Evolutionary conservation across 1,140 invertebrate genomes (phyloP).

Genomic region (Drosophila ironensis): DNA sequence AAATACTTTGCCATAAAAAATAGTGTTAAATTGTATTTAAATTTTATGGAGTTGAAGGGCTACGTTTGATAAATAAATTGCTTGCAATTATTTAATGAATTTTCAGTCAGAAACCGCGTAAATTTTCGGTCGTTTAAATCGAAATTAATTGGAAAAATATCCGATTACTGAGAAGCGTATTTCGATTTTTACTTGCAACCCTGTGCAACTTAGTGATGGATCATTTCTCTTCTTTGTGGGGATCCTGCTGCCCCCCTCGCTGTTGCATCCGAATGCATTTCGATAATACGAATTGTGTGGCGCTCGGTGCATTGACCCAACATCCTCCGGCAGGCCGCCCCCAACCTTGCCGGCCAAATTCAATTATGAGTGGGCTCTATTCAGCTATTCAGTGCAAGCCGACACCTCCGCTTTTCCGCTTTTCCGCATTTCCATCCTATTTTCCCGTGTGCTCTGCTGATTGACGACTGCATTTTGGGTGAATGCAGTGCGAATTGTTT

Average conservation of each 20-base stretch:
- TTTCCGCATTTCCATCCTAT: background rate
- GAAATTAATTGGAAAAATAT: background rate
- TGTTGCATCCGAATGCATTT: constrained; percentile 59
- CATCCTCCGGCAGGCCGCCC: background rate
- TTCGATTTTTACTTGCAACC: background rate
- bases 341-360: constrained; percentile 40
- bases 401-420: background rate
- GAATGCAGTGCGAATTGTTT: constrained; percentile 47
- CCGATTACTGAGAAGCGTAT: constrained; percentile 12
- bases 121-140: no score
- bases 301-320: constrained; percentile 19
- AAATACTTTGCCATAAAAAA: background rate
- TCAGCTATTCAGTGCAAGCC: constrained; percentile 16
- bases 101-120: no score
- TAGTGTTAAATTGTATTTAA: no score
- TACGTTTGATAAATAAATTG: no score
- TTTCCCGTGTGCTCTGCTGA: constrained; percentile 37
- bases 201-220: background rate
- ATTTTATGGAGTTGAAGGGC: no score
- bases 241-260: constrained; percentile 7
- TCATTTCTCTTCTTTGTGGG: constrained; percentile 25
- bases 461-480: constrained; percentile 64
- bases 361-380: constrained; percentile 63
- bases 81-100: no score
- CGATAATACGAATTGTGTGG: constrained; percentile 57